Evolutionary conservation across 2,113 vertebrate genomes (phyloP), one percentile per base, ranked within the genome.

Genomic region (Megatriorchis doriae): DNA sequence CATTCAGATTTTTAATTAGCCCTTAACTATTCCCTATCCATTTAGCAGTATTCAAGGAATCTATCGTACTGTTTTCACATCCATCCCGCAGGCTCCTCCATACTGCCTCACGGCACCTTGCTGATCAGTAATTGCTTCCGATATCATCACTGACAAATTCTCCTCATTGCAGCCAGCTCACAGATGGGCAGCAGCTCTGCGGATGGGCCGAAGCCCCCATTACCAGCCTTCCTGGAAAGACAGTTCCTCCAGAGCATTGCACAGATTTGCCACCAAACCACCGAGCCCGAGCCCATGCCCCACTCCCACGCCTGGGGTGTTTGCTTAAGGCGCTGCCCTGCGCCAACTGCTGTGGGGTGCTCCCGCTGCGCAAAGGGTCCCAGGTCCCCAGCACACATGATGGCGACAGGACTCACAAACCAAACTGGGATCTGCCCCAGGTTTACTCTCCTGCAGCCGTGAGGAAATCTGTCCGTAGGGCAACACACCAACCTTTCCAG

Each of bases 401-500:
- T 18, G 31, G 85, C 32, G 58, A 75, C 23, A 71, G 52, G 36
- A 43, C 47, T 48, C 34, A 16, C 36, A 4, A 36, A 68, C 4
- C 2, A 4, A 47, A 29, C 31, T 7, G 52, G 52, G 66, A 34
- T 50, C 29, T 48, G 56, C 42, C 71, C 67, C 31, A 23, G 36
- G 17, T 36, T 55, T 36, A 6, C 19, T 70, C 23, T 50, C 36
- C 23, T 18, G 65, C 26, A 45, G 66, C 56, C 13, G 1, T 14
- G 56, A 62, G 72, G 72, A 75, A 50, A 29, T 6, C 48, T 22
- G 53, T 21, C 88, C 2, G 1, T 11, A 6, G 6, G 22, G 73
- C 55, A 20, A 22, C 0, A 2, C 7, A 3, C 4, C 65, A 43
- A 23, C 48, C 4, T 10, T 58, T 52, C 4, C 0, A 0, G 23